These are phyloP conservation scores for Arothron firmamentum DNA, from an alignment of 2,113 vertebrate genomes.

Conservation along the genomic window DNA sequence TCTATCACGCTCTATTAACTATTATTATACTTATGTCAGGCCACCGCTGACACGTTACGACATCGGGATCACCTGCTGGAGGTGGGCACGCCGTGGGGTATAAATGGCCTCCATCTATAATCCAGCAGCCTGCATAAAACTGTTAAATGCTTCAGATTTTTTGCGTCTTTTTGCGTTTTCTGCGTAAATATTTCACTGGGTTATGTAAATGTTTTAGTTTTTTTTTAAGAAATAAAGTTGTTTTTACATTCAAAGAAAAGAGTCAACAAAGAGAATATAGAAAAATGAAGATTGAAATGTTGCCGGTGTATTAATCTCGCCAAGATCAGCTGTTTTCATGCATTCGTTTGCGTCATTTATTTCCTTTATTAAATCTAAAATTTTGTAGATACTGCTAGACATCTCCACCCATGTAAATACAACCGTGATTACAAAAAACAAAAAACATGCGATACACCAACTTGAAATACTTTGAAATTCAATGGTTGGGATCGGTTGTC, in stretches of 20 bases:
- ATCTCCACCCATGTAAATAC: neutral
- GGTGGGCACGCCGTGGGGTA: slow-evolving; percentile 74
- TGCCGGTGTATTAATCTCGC: too few species aligned
- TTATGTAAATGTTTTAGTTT: neutral
- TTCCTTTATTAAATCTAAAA: slow-evolving; percentile 25
- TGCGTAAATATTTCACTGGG: neutral
- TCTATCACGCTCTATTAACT: slow-evolving; percentile 92
- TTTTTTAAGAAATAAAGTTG: neutral
- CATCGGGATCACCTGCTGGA: slow-evolving; percentile 90
- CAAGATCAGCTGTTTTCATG: slow-evolving; percentile 31
- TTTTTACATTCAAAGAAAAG: neutral
- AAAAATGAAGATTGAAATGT: too few species aligned
- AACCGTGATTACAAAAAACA: too few species aligned
- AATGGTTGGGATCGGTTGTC: slow-evolving; percentile 47
- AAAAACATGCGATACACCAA: slow-evolving; percentile 8
- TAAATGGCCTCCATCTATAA: slow-evolving; percentile 68
- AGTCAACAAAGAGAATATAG: too few species aligned
- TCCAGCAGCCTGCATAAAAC: slow-evolving; percentile 43
- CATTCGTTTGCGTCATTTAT: slow-evolving; percentile 27
- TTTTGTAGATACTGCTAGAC: neutral
- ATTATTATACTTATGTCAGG: slow-evolving; percentile 90
- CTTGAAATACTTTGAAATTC: slow-evolving; percentile 41
- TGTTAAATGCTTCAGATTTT: slow-evolving; percentile 28
- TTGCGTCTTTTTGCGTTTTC: too few species aligned
- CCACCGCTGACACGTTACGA: slow-evolving; percentile 85